Evolutionary conservation across 2,888 invertebrate genomes (phyloP), one percentile per base, ranked within the genome.

Genomic region (Diadegma fenestrale): DNA sequence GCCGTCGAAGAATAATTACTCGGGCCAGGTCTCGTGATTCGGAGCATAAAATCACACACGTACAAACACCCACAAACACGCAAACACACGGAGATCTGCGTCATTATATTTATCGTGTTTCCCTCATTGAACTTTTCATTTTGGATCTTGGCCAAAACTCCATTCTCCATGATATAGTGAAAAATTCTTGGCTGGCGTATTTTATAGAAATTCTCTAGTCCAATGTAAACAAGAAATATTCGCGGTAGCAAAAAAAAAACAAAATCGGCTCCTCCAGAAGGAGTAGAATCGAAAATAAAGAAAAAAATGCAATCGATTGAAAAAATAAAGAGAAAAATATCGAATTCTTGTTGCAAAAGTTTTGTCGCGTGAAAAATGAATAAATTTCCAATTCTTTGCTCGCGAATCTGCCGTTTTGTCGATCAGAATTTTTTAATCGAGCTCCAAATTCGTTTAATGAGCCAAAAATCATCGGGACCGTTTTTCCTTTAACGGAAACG

Each of bases 51-150:
- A 73, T 64, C 68, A n/a, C 54, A 58, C 64, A 26, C 58, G 48
- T 22, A 54, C 19, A 19, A 7, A 12, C n/a, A n/a, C n/a, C n/a
- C n/a, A n/a, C n/a, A n/a, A n/a, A n/a, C n/a, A n/a, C n/a, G n/a
- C n/a, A 14, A 41, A 45, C 37, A 19, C 33, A 63, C 8, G 26
- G 19, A 33, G 33, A 51, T 51, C 48, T 19, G 61, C 26, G 48
- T 61, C 33, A 78, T 78, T 78, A 81, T 85, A 85, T 85, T 78
- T 81, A 81, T 82, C 78, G 37, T 71, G 54, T 75, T 82, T 75
- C 37, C 79, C 33, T 82, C 79, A 82, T 82, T 79, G 79, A 85
- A 85, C 73, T 64, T 85, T 66, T 79, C 26, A 82, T 71, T 73
- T 82, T 85, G 81, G 81, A 82, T 58, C 69, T 30, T 26, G 51